Evolutionary conservation across 1,140 invertebrate genomes (phyloP), one percentile per base, ranked within the genome.

Genomic region (Rhopalosiphum padi): DNA sequence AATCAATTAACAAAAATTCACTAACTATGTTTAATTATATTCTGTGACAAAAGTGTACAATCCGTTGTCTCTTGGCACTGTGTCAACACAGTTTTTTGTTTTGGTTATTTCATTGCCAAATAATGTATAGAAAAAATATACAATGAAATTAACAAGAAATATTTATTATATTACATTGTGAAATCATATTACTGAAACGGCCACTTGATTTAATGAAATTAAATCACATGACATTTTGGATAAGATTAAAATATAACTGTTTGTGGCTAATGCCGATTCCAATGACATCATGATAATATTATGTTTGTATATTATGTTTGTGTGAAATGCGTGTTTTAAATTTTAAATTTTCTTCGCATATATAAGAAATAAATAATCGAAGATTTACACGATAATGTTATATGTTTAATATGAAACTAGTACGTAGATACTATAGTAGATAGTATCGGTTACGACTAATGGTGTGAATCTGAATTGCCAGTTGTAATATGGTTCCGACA

Each of bases 1-100:
- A 51, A 85, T 93, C 91, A 93, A 93, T 93, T 93, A 93, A 85
- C 48, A 25, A 51, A 93, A 86, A 83, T 30, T 86, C 41, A 51
- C 35, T 83, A 82, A 25, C 90, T 51, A 92, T 41, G 53, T 91
- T 91, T 82, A 91, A 91, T 91, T 48, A 91, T 51, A 82, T 48
- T 92, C 21, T 43, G 46, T 83, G 48, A 77, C 90, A 51, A 60
- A 60, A 90, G 51, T 41, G 37, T 90, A 60, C 53, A 41, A 60
- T 41, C 55, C 89, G 89, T 43, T 68, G 37, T 68, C 15, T 68
- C 25, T 68, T 60, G 89, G 89, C 89, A 60, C 53, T 43, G 89
- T 90, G 37, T 68, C 89, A 90, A 90, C 55, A n/a, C 55, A 30
- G 89, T 68, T 90, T 90, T 90, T n/a, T 68, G 37, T 90, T 90